These are phyloP conservation scores for Nothoprocta perdicaria DNA, from an alignment of 2,113 vertebrate species.

Conservation along the genomic window DNA sequence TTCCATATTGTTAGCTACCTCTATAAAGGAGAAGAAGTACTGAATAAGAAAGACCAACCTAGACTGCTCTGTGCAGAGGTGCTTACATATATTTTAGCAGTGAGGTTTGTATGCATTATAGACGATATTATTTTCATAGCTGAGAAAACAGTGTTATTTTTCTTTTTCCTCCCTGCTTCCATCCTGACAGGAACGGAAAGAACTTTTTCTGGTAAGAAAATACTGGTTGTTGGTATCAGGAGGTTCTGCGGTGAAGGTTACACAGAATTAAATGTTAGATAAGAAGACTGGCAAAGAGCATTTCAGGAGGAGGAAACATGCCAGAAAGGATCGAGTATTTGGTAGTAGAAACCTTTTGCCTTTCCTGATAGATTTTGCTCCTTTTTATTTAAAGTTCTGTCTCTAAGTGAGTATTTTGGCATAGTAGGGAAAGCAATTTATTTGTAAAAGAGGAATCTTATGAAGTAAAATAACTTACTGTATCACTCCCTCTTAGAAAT, in stretches of 20 bases:
- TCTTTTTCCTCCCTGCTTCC: background rate
- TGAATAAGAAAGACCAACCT: background rate
- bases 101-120: background rate
- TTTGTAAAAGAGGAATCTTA: background rate
- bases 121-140: background rate
- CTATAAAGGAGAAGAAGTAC: background rate
- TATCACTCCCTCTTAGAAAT: background rate
- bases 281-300: background rate
- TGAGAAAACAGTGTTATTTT: background rate
- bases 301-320: background rate
- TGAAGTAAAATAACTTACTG: background rate
- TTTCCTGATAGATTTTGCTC: background rate
- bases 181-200: background rate
- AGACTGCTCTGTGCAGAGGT: background rate
- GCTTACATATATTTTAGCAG: background rate
- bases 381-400: background rate
- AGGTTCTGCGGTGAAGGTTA: background rate
- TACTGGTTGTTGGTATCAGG: background rate
- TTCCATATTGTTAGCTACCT: background rate
- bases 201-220: background rate
- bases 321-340: background rate
- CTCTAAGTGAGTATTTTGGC: background rate
- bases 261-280: background rate
- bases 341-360: background rate
- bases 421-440: background rate